These are phyloP conservation scores for Brachynemurus nebulosus DNA, from an alignment of 2,888 invertebrate species.

Conservation along the genomic window DNA sequence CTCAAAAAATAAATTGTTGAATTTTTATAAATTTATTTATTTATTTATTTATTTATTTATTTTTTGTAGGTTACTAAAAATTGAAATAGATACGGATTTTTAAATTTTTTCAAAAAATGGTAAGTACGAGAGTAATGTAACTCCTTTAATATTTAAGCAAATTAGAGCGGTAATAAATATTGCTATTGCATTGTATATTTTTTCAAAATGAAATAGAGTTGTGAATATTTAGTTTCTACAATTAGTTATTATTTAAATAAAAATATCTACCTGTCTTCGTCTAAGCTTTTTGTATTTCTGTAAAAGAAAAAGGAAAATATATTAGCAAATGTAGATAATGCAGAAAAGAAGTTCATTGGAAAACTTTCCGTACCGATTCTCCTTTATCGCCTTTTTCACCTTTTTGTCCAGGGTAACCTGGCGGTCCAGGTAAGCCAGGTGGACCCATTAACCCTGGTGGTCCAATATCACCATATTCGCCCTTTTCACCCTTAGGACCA, in stretches of 20 bases:
- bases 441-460: constrained; percentile 91
- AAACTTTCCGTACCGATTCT: constrained; percentile 73
- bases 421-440: constrained; percentile 69
- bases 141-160: not conserved
- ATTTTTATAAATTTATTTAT: too few species aligned
- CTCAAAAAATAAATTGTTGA: too few species aligned
- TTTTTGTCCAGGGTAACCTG: constrained; percentile 78
- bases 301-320: constrained; percentile 23
- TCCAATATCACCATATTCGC: constrained; percentile 83
- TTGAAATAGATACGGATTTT: too few species aligned
- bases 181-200: not conserved
- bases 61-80: too few species aligned
- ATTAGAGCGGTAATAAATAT: constrained; percentile 3
- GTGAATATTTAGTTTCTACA: too few species aligned
- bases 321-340: too few species aligned
- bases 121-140: too few species aligned
- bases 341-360: too few species aligned
- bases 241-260: not conserved
- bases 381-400: constrained; percentile 89
- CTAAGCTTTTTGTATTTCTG: constrained; percentile 77
- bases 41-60: too few species aligned
- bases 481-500: constrained; percentile 79
- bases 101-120: too few species aligned
- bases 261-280: constrained; percentile 59
- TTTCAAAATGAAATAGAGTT: not conserved